These are phyloP conservation scores for Rapana venosa DNA, from an alignment of 2,888 invertebrate genomes.

Conservation along the genomic window DNA sequence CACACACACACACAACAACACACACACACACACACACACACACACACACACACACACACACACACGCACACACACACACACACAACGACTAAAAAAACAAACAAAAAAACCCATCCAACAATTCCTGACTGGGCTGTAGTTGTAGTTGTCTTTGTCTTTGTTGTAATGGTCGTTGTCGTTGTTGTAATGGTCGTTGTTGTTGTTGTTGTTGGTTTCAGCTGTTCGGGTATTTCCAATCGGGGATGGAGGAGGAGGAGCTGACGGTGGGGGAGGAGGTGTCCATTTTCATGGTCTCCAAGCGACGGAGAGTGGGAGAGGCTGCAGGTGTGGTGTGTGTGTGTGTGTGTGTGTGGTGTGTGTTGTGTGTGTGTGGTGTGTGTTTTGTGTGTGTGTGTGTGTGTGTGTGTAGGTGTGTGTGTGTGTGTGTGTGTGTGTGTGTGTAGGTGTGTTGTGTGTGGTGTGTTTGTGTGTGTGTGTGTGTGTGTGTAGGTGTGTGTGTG, in stretches of 20 bases:
- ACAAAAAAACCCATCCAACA: no score
- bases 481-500: not conserved
- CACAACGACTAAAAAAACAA: no score
- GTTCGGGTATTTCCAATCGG: conserved; percentile 74
- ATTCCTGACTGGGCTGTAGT: no score
- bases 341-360: conserved; percentile 1
- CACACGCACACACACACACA: not conserved
- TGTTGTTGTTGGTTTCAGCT: conserved; percentile 58
- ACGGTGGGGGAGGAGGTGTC: conserved; percentile 73
- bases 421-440: not conserved
- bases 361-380: not conserved
- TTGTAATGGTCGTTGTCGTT: not conserved
- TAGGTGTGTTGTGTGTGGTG: not conserved
- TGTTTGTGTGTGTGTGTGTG: not conserved
- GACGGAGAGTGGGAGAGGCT: conserved; percentile 74
- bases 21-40: conserved; percentile 31
- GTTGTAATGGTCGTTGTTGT: not conserved
- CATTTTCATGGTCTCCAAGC: conserved; percentile 73
- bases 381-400: not conserved
- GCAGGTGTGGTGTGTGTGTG: conserved; percentile 59
- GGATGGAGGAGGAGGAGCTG: conserved; percentile 69
- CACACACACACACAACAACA: conserved; percentile 25
- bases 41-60: not conserved
- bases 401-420: not conserved
- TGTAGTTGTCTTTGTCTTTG: no score